These are phyloP conservation scores for Beris morrisii DNA, from an alignment of 2,888 invertebrate species.

Conservation along the genomic window DNA sequence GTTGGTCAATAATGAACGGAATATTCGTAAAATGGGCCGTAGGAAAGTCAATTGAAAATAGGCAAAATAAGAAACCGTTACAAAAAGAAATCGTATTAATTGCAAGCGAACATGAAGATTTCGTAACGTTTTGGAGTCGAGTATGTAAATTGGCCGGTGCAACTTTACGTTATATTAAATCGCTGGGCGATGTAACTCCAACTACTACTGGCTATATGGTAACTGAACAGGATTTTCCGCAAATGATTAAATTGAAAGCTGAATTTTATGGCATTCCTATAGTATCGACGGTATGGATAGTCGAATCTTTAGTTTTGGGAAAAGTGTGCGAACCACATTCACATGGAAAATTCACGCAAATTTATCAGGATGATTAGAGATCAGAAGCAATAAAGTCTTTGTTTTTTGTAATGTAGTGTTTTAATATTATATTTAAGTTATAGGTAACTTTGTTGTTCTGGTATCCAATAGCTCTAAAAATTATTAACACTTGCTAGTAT, in stretches of 20 bases:
- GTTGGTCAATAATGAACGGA: conserved; percentile 61
- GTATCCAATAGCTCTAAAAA: too few relatives aligned
- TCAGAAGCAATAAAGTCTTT: too few relatives aligned
- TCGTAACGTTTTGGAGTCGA: conserved; percentile 65
- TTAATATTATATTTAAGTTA: too few relatives aligned
- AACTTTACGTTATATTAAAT: conserved; percentile 58
- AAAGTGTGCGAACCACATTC: conserved; percentile 58
- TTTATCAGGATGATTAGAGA: conserved; percentile 41
- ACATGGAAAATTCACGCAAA: conserved; percentile 55
- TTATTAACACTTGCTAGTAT: too few relatives aligned
- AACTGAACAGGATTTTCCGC: conserved; percentile 66
- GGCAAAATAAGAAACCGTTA: conserved; percentile 56
- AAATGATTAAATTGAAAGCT: conserved; percentile 59
- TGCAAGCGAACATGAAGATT: conserved; percentile 60
- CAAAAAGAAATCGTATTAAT: conserved; percentile 59
- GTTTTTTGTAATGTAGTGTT: too few relatives aligned
- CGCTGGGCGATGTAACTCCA: conserved; percentile 57
- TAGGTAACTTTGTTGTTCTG: too few relatives aligned
- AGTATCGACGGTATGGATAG: conserved; percentile 70
- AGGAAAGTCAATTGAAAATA: conserved; percentile 48
- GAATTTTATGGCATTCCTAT: conserved; percentile 64
- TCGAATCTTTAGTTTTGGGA: conserved; percentile 69
- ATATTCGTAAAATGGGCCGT: conserved; percentile 55
- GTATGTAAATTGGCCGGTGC: conserved; percentile 63
- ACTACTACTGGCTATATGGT: conserved; percentile 60